Evolutionary conservation across 2,888 invertebrate genomes (phyloP), one percentile per base, ranked within the genome.

Genomic region (Lepeophtheirus nordmannii): DNA sequence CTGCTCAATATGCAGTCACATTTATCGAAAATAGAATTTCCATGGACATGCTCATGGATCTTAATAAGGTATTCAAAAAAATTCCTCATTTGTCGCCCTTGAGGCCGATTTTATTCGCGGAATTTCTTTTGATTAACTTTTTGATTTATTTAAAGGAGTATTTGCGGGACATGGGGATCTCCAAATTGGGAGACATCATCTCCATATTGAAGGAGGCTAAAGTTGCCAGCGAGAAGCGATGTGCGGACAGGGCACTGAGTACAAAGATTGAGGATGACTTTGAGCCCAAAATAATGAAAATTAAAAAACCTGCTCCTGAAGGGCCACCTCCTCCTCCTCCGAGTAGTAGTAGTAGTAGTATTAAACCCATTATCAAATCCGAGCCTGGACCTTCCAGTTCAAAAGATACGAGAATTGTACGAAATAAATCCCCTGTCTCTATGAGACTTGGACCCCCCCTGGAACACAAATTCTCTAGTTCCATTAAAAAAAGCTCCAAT

Each of bases 1-100:
- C 87, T 0, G 86, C 87, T 0, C 85, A 84, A 67, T 90, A 92
- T 76, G 89, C 91, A 0, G 81, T 89, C 23, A 85, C 85, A 10
- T 92, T 92, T 74, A 83, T 85, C 0, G 87, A 89, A 73, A 88
- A 92, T 75, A 80, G 91, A 38, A 92, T 92, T 68, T 84, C 85
- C 73, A 83, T 82, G 70, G 85, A 88, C 71, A 91, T 91, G 91
- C 74, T 92, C 65, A 77, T 85, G 69, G 91, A 92, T 71, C 78
- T 92, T 14, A 89, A 85, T 71, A 89, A 89, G 38, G 60, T 60
- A 17, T 8, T 3, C 53, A 14, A 41, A 41, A 41, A 14, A 14
- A 41, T 46, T 5, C 1, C 8, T 46, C 17, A 14, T 17, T 46
- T 46, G 14, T 46, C n/a, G n/a, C n/a, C n/a, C n/a, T n/a, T n/a